These are phyloP conservation scores for Austrolebias charrua DNA, from an alignment of 2,797 vertebrate genomes.

Conservation along the genomic window DNA sequence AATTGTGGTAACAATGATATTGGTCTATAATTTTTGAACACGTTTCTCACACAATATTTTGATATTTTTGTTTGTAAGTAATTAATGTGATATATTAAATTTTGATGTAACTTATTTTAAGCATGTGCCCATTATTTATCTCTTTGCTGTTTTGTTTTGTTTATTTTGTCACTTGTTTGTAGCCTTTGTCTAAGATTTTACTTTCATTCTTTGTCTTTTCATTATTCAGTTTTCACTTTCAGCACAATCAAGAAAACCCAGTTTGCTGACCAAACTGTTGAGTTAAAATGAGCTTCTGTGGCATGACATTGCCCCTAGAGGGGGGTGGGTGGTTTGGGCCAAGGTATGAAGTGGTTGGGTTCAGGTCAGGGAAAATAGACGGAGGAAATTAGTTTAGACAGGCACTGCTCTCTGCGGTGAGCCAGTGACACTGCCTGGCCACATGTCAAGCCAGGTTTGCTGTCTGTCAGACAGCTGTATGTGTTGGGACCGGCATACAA, in stretches of 20 bases:
- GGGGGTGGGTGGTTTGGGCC: constrained; percentile 25
- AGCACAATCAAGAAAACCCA: constrained; percentile 17
- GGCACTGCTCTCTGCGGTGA: constrained; percentile 64
- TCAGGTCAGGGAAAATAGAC: constrained; percentile 55
- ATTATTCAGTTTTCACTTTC: constrained; percentile 9
- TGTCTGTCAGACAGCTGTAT: constrained; percentile 62
- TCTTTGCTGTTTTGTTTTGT: too few relatives aligned
- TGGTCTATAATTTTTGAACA: too few relatives aligned
- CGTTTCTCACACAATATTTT: too few relatives aligned
- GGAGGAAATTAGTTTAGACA: constrained; percentile 74
- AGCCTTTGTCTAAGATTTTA: constrained; percentile 1
- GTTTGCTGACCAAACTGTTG: constrained; percentile 9
- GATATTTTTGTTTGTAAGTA: too few relatives aligned
- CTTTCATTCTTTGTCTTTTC: constrained; percentile 12
- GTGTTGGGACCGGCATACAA: constrained; percentile 39
- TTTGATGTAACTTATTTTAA: too few relatives aligned
- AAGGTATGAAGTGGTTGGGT: constrained; percentile 38
- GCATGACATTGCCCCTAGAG: constrained; percentile 34
- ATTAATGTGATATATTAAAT: too few relatives aligned
- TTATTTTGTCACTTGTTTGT: background rate
- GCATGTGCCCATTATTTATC: too few relatives aligned
- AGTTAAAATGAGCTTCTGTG: constrained; percentile 24
- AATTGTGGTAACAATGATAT: too few relatives aligned
- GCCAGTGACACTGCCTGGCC: constrained; percentile 67
- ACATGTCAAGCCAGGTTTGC: constrained; percentile 72